Conservation (phyloP, 2,888 invertebrate genomes). For the Tortrix viridana region DNA sequence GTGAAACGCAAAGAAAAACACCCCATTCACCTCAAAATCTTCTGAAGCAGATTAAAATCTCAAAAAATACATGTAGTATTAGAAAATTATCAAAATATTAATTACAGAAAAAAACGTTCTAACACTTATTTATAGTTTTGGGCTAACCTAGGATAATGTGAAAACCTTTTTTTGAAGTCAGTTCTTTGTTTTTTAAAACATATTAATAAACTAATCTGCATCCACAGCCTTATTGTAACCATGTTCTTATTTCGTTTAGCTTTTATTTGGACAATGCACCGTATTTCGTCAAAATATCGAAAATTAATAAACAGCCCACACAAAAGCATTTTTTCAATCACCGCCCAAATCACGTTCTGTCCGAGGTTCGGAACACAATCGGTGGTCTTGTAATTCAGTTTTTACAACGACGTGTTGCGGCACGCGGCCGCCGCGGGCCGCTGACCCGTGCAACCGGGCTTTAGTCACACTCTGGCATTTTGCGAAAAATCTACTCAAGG, state of each 20-base stretch:
- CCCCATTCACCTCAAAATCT: no score
- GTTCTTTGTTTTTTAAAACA: no score
- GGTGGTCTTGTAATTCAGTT: conserved; percentile 53
- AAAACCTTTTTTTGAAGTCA: no score
- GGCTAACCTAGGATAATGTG: no score
- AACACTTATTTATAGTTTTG: no score
- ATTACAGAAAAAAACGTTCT: no score
- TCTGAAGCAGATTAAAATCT: no score
- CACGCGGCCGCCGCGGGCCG: conserved; percentile 57
- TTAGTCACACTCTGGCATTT: conserved; percentile 55
- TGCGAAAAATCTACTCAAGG: conserved; percentile 74
- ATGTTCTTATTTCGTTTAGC: not conserved
- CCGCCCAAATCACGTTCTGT: conserved; percentile 62
- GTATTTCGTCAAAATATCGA: conserved; percentile 34
- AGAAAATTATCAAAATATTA: no score
- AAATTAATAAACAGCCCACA: conserved; percentile 27
- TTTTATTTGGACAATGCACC: conserved; percentile 11
- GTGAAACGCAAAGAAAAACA: no score
- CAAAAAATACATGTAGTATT: no score
- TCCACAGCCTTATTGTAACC: no score
- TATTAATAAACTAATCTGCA: no score
- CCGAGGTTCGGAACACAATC: conserved; percentile 54
- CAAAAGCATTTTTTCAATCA: conserved; percentile 41
- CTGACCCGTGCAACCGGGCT: conserved; percentile 64
- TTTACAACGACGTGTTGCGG: conserved; percentile 39